phyloP scores from a whole-genome alignment of 2,113 vertebrate species.

The Motacilla alba region DNA sequence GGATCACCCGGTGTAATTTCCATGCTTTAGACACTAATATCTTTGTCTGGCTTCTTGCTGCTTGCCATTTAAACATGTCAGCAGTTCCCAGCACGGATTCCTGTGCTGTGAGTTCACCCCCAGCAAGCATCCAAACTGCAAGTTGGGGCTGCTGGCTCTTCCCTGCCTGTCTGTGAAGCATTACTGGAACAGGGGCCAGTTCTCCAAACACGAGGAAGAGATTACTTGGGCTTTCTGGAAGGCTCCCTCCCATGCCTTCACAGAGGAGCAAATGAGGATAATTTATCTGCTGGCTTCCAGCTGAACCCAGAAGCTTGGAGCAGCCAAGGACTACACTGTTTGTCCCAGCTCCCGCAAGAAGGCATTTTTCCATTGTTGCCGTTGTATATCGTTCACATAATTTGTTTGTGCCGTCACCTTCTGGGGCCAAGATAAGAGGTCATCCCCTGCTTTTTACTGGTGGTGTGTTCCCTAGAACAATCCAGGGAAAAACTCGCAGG shows the following conservation, averaged over 20 bases:
- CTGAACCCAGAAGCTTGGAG: neutral
- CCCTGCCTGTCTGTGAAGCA: neutral
- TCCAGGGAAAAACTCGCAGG: constrained; percentile 47
- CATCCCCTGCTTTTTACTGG: neutral
- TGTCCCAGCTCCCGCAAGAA: neutral
- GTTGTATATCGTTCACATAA: neutral
- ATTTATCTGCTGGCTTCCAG: constrained; percentile 1
- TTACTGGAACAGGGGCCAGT: neutral
- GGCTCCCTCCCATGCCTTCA: constrained; percentile 1
- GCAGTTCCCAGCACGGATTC: constrained; percentile 46
- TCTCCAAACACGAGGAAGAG: constrained; percentile 31
- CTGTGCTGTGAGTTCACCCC: constrained; percentile 26
- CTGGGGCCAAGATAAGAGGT: constrained; percentile 59
- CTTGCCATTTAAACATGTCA: constrained; percentile 15
- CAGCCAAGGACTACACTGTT: neutral
- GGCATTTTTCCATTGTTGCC: constrained; percentile 43
- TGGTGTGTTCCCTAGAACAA: constrained; percentile 36
- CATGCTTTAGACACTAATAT: neutral
- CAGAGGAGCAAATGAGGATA: constrained; percentile 43
- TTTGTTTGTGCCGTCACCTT: constrained; percentile 26
- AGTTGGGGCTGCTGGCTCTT: constrained; percentile 30
- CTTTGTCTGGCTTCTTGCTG: constrained; percentile 20
- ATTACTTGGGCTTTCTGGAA: constrained; percentile 58
- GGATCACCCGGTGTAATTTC: neutral
- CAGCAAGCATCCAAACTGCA: constrained; percentile 8